Percentiles rank a stretch among this genome's conserved stretches.
phyloP scores from a whole-genome alignment of 2,888 invertebrate species.

The Trichacis sp. region DNA sequence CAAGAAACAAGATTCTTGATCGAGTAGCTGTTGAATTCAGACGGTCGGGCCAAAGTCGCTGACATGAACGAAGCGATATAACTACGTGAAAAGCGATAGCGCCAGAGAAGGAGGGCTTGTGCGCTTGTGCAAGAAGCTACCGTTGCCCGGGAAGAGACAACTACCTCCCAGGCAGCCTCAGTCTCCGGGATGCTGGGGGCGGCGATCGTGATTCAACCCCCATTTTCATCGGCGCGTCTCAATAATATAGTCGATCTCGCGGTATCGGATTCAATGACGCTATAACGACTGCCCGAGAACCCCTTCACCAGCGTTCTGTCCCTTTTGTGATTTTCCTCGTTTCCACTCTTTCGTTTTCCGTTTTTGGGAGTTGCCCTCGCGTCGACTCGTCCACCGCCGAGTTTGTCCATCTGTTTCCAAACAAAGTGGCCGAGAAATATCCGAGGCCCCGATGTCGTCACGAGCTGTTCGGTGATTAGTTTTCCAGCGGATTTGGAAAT shows the following conservation, averaged over 20 bases:
- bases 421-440: constrained; percentile 1
- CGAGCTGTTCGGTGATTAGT: neutral
- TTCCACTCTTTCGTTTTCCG: neutral
- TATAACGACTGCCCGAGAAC: neutral
- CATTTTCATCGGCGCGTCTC: constrained; percentile 57
- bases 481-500: too few relatives aligned
- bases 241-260: constrained; percentile 50
- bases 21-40: too few relatives aligned
- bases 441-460: neutral
- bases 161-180: constrained; percentile 65
- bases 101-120: constrained; percentile 48
- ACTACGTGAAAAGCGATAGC: constrained; percentile 13
- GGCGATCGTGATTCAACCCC: constrained; percentile 66
- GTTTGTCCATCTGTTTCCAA: neutral
- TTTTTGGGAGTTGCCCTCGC: neutral
- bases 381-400: neutral
- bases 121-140: constrained; percentile 67
- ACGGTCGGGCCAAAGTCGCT: constrained; percentile 6
- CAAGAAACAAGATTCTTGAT: too few relatives aligned
- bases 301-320: neutral
- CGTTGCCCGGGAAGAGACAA: constrained; percentile 65
- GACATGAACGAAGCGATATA: constrained; percentile 60
- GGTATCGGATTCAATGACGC: constrained; percentile 1
- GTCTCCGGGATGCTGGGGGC: constrained; percentile 69
- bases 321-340: neutral